Conservation (phyloP, 2,113 vertebrate genomes). For the Eulemur rufifrons region DNA sequence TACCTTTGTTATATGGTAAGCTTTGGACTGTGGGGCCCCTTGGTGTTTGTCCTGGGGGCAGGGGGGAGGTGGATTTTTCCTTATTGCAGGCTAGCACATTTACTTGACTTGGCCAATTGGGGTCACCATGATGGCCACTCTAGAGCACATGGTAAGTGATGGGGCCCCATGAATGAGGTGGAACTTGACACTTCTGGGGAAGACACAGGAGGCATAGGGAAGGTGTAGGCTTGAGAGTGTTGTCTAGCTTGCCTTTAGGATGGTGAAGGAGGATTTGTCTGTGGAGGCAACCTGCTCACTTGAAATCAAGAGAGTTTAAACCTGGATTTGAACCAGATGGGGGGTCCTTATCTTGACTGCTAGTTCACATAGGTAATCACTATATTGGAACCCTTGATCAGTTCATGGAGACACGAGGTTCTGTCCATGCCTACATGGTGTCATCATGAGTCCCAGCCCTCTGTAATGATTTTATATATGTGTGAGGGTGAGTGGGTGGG, state of each 20-base stretch:
- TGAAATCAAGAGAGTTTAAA: background rate
- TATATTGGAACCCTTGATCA: background rate
- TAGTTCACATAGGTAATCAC: background rate
- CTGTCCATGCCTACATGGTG: background rate
- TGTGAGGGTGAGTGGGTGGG: background rate
- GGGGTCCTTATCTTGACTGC: background rate
- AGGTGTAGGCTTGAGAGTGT: background rate
- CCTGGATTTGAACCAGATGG: background rate
- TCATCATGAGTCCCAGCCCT: background rate
- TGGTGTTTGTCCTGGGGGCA: background rate
- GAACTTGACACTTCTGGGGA: background rate
- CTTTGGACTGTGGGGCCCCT: background rate
- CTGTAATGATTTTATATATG: background rate
- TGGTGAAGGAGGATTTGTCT: background rate
- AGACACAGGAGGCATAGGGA: background rate
- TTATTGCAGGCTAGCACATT: background rate
- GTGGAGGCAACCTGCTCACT: background rate
- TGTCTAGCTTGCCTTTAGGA: background rate
- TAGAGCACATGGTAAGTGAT: background rate
- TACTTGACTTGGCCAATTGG: background rate
- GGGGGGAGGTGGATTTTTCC: background rate
- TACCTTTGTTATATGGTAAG: background rate
- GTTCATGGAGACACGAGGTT: background rate
- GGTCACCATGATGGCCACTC: background rate
- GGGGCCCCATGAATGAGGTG: background rate